Percentiles rank a stretch among this genome's conserved stretches.
These are phyloP conservation scores for Aepyceros melampus DNA, from an alignment of 2,113 vertebrate genomes.

Conservation along the genomic window DNA sequence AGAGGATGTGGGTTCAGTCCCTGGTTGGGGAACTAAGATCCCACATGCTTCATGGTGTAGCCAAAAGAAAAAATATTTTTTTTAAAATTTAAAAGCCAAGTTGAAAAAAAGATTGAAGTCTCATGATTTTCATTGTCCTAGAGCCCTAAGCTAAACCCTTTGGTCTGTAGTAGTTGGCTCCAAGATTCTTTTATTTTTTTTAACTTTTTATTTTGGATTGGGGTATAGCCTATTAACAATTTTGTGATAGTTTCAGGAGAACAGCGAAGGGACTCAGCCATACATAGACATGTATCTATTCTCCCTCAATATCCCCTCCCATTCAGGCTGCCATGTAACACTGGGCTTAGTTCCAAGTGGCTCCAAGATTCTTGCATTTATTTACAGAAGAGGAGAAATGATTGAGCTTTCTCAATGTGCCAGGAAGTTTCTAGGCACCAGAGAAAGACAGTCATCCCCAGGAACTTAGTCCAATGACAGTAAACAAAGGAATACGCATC, in stretches of 20 bases:
- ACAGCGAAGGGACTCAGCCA: not conserved
- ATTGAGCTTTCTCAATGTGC: rapidly evolving
- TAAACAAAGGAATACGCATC: not conserved
- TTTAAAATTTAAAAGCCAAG: not conserved
- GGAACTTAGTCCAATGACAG: not conserved
- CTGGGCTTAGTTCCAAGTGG: not conserved
- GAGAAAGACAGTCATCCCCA: not conserved
- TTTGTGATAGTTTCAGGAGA: not conserved
- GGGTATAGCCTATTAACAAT: not conserved
- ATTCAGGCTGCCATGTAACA: not conserved
- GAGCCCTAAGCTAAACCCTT: not conserved
- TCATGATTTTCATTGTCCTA: not conserved
- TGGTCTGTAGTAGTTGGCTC: not conserved
- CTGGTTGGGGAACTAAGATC: not conserved
- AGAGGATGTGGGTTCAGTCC: not conserved
- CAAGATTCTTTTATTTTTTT: not conserved
- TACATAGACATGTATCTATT: not conserved
- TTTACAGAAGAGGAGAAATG: not conserved
- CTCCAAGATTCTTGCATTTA: not conserved
- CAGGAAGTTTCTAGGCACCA: not conserved
- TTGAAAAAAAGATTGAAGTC: not conserved
- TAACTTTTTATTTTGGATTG: not conserved
- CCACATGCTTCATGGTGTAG: not conserved
- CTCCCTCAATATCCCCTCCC: not conserved
- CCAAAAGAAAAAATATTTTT: not conserved